Evolutionary conservation across 2,113 vertebrate genomes (phyloP).

Genomic region (Clupea harengus): DNA sequence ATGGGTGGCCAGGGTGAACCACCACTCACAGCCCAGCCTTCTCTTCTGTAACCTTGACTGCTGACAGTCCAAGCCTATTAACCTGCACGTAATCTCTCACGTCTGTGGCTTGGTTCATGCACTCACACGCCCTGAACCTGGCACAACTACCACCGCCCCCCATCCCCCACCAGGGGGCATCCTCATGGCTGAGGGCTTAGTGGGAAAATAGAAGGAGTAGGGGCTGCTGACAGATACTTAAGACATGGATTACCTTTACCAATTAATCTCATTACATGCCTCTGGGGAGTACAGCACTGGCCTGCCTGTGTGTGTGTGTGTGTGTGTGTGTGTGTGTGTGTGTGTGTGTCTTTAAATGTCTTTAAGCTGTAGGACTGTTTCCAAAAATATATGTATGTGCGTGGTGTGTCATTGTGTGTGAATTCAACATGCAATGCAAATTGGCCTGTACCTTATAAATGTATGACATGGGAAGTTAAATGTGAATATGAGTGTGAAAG

Average conservation of each 20-base stretch:
- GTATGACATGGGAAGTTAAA: not conserved
- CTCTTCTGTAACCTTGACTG: not conserved
- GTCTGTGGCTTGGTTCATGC: not conserved
- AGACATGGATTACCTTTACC: constrained; percentile 67
- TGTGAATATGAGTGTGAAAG: not conserved
- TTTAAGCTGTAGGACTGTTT: constrained; percentile 10
- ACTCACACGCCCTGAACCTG: not conserved
- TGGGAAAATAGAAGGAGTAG: not conserved
- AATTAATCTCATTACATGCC: constrained; percentile 68
- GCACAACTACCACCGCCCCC: not conserved
- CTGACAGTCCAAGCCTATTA: constrained; percentile 15
- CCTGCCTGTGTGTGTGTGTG: constrained; percentile 18
- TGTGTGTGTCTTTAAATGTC: not conserved
- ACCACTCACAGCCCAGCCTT: not conserved
- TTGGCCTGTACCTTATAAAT: not conserved
- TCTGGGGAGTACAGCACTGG: constrained; percentile 31
- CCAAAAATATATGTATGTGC: not conserved
- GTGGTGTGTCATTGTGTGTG: not conserved
- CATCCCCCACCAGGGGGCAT: no score
- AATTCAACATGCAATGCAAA: not conserved
- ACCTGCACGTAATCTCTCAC: not conserved
- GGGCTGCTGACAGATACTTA: constrained; percentile 50
- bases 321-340: constrained; percentile 9
- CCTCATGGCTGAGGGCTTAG: not conserved
- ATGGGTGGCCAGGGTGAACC: not conserved